Evolutionary conservation across 92 coral and sea anemone genomes (phyloP).

Genomic region (Scolanthus callimorphus): DNA sequence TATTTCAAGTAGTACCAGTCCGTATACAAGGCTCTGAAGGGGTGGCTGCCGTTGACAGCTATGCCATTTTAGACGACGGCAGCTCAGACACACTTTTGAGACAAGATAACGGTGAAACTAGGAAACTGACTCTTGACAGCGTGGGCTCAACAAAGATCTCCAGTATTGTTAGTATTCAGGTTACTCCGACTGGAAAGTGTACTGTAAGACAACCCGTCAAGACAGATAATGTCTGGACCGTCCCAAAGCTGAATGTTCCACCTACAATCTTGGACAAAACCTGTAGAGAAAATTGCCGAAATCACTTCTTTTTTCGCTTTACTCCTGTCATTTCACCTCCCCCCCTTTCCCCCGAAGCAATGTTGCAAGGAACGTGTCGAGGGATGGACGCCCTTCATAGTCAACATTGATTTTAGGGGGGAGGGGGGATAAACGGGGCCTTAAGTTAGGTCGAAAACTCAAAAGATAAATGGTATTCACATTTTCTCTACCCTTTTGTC

Average conservation of each 20-base stretch:
- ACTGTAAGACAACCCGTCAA: slow-evolving; percentile 28
- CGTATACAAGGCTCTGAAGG: slow-evolving; percentile 34
- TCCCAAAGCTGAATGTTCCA: slow-evolving; percentile 51
- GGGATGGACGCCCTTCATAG: no score
- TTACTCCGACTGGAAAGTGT: slow-evolving; percentile 44
- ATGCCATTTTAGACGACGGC: slow-evolving; percentile 48
- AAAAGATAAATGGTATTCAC: no score
- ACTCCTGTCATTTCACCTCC: no score
- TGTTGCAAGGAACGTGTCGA: no score
- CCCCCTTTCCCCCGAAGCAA: no score
- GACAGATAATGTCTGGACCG: slow-evolving; percentile 48
- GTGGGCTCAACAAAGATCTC: slow-evolving; percentile 32
- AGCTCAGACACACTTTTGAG: slow-evolving; percentile 45
- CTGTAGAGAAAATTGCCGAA: no score
- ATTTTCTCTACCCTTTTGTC: no score
- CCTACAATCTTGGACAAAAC: no score
- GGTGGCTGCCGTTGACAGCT: slow-evolving; percentile 46
- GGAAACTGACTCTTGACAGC: slow-evolving; percentile 40
- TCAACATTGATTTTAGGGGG: no score
- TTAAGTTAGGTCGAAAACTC: no score
- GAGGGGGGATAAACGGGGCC: no score
- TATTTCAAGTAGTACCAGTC: slow-evolving; percentile 54
- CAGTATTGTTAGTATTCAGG: slow-evolving; percentile 20
- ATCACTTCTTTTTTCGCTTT: no score
- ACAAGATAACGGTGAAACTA: slow-evolving; percentile 42